Base-by-base conservation (phyloP, 2,797 vertebrate species). In the Apogon hyalosoma region DNA sequence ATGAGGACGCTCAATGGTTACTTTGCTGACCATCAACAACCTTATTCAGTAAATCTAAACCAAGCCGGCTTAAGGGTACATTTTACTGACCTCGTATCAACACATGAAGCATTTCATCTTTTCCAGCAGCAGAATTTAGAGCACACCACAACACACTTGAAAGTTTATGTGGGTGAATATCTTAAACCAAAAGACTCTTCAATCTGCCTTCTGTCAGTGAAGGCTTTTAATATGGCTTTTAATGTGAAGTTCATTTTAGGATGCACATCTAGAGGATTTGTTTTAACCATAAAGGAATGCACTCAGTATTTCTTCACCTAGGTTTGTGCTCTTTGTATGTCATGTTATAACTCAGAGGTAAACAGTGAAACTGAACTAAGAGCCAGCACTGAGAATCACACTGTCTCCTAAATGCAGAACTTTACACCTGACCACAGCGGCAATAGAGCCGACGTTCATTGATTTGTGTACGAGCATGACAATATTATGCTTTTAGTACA, bases 381-480 rank as follows among this genome's bases (percentile, higher is more conserved):
- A 65, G 46, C 50, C 51, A 36, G 46, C 50, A 21, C 51, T 4
- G 48, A 63, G 62, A 53, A 15, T 46, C 40, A 19, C 69, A 38
- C 68, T 47, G 54, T 74, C 68, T 49, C 4, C 61, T 15, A n/a
- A 54, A 66, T 21, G 42, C 40, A 21, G 56, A 75, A 72, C 57
- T 81, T 73, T 73, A 63, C 75, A 49, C 65, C 54, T 45, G 63
- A 68, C 63, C 63, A 56, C 61, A 28, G 43, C 6, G 8, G 2
- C 2, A 50, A 68, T 19, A 33, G 39, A 60, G 57, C 50, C 4
- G 2, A 14, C 19, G 7, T 31, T 11, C 21, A 10, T 52, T 33
- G 72, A 75, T 73, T 84, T 74, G 72, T 81, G 51, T 50, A 70
- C 74, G 70, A 47, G 51, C 47, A 42, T 2, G 52, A 24, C 53